Evolutionary conservation across 2,888 invertebrate species (phyloP).

Genomic region (Xestia rhomboidea): DNA sequence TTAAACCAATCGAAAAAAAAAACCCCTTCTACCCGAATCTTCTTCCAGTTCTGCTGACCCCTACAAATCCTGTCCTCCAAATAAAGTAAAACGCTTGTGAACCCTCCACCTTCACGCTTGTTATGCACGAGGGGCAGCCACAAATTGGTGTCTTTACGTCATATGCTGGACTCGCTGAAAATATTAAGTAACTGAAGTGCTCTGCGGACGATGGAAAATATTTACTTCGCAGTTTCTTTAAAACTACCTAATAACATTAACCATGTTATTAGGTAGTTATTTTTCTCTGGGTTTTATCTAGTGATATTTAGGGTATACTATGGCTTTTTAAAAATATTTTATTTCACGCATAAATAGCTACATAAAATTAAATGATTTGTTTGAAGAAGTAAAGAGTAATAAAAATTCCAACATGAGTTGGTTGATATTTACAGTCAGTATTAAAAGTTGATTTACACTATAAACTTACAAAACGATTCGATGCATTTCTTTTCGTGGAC

Average conservation of each 20-base stretch:
- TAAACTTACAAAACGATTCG: too few species aligned
- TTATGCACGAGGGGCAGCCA: conserved; percentile 18
- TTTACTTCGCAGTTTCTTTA: conserved; percentile 31
- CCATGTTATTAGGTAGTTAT: conserved; percentile 5
- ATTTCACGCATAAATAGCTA: not conserved
- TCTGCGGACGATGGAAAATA: conserved; percentile 36
- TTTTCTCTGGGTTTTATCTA: not conserved
- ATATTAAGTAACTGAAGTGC: conserved; percentile 38
- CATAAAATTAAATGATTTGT: not conserved
- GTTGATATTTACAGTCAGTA: not conserved
- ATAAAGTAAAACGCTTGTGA: conserved; percentile 8
- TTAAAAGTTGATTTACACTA: not conserved
- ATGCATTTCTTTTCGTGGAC: too few species aligned
- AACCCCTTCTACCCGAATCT: not conserved
- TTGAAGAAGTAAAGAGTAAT: not conserved
- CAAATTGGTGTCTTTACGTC: conserved; percentile 43
- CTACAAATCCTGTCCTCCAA: not conserved
- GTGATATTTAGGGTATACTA: not conserved
- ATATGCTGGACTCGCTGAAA: conserved; percentile 23
- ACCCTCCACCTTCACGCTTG: conserved; percentile 18
- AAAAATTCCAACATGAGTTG: not conserved
- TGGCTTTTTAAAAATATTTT: too few species aligned
- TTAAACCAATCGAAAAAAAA: too few species aligned
- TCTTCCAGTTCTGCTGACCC: not conserved
- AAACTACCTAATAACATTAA: too few species aligned